Evolutionary conservation across 1,140 invertebrate genomes (phyloP), one percentile per base, ranked within the genome.

Genomic region (Solenopsis invicta): DNA sequence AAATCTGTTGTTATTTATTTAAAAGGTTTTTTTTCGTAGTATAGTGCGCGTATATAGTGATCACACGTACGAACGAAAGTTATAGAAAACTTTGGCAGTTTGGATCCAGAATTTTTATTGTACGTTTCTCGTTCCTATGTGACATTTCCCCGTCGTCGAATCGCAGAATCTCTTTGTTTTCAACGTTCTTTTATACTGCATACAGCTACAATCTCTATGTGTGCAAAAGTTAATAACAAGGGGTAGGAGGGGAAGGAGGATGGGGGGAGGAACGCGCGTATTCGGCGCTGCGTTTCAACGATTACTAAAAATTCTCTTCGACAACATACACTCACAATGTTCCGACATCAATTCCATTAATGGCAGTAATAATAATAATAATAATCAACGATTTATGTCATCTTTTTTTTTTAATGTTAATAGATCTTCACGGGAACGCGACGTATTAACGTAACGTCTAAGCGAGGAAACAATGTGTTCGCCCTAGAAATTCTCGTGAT

Each of bases 301-400:
- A 78, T 90, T 86, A 90, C 52, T 90, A 88, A 78, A 86, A 85
- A 69, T 69, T 69, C 66, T 69, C 66, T 69, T 69, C 69, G 66
- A 69, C 45, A 69, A 69, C 59, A 87, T 90, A 90, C 89, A 88
- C 71, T 86, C 71, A 80, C 91, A 91, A 90, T 90, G 86, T 88
- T 91, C 76, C 85, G 88, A 93, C 90, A 94, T 95, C 94, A 95
- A 94, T 94, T 95, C 94, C 94, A 94, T 95, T 90, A 92, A 92
- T 91, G 93, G 93, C 93, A 93, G 93, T 92, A 90, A 90, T 91
- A 91, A 92, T 92, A 90, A 89, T 90, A 87, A 92, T 89, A 88
- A 41, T 41, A 4, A 41, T 41, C 41, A 93, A 90, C 86, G 89
- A 87, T 87, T 90, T 61, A 80, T 62, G n/a, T 84, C 62, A 29